Conservation (phyloP, 2,113 vertebrate species). For the Engraulis encrasicolus region DNA sequence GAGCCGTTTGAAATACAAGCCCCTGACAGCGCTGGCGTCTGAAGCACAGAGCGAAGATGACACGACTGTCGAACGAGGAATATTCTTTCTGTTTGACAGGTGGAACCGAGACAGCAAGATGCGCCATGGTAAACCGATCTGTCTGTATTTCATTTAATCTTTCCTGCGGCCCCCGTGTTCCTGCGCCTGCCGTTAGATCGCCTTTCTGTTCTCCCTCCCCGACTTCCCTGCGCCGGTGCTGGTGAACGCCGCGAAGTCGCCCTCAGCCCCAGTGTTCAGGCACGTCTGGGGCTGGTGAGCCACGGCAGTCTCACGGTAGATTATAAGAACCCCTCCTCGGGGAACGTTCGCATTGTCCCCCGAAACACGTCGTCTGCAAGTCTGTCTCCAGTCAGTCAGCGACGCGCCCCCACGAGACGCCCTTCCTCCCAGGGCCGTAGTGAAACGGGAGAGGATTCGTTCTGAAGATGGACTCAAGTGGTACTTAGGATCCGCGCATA, state of each 20-base stretch:
- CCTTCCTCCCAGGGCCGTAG: background rate
- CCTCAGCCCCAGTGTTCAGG: background rate
- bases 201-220: background rate
- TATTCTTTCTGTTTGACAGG: conserved; percentile 7
- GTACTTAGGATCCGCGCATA: background rate
- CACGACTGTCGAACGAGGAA: background rate
- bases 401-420: background rate
- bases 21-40: background rate
- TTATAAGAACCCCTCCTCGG: background rate
- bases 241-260: background rate
- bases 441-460: background rate
- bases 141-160: conserved; percentile 11
- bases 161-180: background rate
- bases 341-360: conserved; percentile 6
- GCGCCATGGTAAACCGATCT: background rate
- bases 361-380: background rate
- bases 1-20: background rate
- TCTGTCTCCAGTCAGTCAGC: background rate
- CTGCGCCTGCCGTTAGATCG: background rate
- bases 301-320: background rate
- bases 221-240: background rate
- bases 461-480: background rate
- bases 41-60: background rate
- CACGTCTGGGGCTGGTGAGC: background rate
- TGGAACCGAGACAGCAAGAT: background rate